phyloP scores from a whole-genome alignment of 1,140 invertebrate species.

The Archivesica marissinica region DNA sequence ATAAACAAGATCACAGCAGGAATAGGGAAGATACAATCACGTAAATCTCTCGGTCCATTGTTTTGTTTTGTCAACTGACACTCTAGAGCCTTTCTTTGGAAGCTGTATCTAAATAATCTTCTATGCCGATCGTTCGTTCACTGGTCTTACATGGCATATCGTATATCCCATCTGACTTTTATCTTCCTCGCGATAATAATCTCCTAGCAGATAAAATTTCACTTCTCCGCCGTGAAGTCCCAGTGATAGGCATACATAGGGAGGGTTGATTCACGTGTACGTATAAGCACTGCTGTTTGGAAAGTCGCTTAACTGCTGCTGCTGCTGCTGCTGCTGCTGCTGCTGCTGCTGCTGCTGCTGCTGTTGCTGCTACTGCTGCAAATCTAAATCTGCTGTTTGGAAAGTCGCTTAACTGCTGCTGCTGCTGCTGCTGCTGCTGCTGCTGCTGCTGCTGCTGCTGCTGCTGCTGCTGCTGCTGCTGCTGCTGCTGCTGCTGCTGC shows the following conservation, averaged over 20 bases:
- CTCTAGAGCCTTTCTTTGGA: constrained; percentile 21
- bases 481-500: too few species aligned
- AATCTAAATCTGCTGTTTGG: too few species aligned
- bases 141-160: constrained; percentile 44
- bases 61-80: constrained; percentile 60
- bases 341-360: too few species aligned
- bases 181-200: constrained; percentile 57
- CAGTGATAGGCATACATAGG: constrained; percentile 11
- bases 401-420: too few species aligned
- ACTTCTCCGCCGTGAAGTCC: background rate
- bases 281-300: too few species aligned
- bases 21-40: background rate
- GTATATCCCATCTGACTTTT: constrained; percentile 56
- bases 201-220: constrained; percentile 41
- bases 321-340: too few species aligned
- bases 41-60: constrained; percentile 28
- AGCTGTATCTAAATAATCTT: constrained; percentile 45
- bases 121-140: constrained; percentile 1
- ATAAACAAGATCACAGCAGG: constrained; percentile 19
- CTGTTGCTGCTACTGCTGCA: too few species aligned
- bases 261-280: background rate
- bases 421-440: too few species aligned
- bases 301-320: too few species aligned
- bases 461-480: too few species aligned
- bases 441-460: too few species aligned